Conservation (phyloP, 2,113 vertebrate genomes). For the Lasiurus cinereus region DNA sequence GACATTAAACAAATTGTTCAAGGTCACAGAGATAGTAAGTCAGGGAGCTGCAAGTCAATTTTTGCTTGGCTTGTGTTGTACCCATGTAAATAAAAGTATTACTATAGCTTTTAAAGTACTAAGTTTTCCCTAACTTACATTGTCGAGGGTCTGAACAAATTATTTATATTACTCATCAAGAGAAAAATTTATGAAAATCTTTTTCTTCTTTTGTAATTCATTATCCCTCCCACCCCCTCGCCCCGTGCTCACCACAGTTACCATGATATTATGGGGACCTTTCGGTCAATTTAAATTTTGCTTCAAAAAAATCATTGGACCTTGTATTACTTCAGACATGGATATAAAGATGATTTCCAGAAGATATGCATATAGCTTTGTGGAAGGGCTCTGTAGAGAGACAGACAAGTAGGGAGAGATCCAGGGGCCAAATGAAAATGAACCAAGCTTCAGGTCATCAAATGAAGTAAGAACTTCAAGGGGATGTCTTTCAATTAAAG, state of each 20-base stretch:
- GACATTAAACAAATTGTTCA: background rate
- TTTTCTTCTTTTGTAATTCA: background rate
- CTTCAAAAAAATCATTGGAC: background rate
- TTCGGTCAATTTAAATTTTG: conserved; percentile 31
- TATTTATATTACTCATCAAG: background rate
- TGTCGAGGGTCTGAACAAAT: background rate
- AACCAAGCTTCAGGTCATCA: background rate
- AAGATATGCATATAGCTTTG: background rate
- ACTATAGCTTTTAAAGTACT: background rate
- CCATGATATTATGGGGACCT: background rate
- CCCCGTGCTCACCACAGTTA: background rate
- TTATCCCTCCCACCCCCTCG: background rate
- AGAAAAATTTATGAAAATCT: conserved; percentile 18
- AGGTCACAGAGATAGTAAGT: background rate
- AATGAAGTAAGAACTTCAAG: background rate
- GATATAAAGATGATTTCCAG: background rate
- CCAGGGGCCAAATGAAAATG: background rate
- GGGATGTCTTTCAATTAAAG: background rate
- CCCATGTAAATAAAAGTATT: background rate
- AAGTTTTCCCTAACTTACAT: background rate
- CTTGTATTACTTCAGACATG: background rate
- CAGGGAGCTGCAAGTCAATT: background rate
- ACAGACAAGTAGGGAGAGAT: background rate
- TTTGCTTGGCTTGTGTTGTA: background rate
- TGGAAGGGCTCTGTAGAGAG: background rate